These are phyloP conservation scores for Idaea dimidiata DNA, from an alignment of 2,888 invertebrate species.

Conservation along the genomic window DNA sequence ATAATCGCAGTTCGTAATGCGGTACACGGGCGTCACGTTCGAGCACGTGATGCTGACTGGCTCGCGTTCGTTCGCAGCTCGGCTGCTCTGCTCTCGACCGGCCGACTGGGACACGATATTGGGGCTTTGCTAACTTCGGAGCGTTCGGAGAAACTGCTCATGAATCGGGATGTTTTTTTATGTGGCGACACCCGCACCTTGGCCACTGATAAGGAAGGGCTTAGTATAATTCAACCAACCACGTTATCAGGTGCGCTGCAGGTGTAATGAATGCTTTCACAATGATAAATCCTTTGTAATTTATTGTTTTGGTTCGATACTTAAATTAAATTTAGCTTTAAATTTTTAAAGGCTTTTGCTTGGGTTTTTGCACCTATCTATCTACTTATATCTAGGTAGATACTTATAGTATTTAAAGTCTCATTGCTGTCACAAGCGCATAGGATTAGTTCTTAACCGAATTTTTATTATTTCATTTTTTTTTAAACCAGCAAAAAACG, in stretches of 20 bases:
- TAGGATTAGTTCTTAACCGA: too few relatives aligned
- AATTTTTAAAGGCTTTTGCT: neutral
- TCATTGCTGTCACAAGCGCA: too few relatives aligned
- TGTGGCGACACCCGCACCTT: constrained; percentile 14
- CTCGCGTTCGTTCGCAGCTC: constrained; percentile 37
- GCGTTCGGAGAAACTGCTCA: constrained; percentile 43
- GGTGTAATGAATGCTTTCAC: constrained; percentile 3
- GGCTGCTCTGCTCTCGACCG: constrained; percentile 11
- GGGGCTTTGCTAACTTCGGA: constrained; percentile 43
- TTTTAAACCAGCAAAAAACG: too few relatives aligned
- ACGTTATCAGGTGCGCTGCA: constrained; percentile 5
- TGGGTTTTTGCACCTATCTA: neutral
- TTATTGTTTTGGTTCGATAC: neutral
- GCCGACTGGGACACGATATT: constrained; percentile 31
- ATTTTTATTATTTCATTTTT: too few relatives aligned
- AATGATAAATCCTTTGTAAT: constrained; percentile 1
- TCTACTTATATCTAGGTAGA: too few relatives aligned
- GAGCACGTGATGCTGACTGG: constrained; percentile 78
- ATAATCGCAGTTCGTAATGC: constrained; percentile 45
- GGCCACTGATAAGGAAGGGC: constrained; percentile 3
- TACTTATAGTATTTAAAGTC: too few relatives aligned
- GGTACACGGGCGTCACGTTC: constrained; percentile 57
- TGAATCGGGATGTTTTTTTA: constrained; percentile 36
- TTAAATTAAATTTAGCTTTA: neutral
- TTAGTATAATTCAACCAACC: neutral